Evolutionary conservation across 2,113 vertebrate species (phyloP).

Genomic region (Trichechus manatus): DNA sequence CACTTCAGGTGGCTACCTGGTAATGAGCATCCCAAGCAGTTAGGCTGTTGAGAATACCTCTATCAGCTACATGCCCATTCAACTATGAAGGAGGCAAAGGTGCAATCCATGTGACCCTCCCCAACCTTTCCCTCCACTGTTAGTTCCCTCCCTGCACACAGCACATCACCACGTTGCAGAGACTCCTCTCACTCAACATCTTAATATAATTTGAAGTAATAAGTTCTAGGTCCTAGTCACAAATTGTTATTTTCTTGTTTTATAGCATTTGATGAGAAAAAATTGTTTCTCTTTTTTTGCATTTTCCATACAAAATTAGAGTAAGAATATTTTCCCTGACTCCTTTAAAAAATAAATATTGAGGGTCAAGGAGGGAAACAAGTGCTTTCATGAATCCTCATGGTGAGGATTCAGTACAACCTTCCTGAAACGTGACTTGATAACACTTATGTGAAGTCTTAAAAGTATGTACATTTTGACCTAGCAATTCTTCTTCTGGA

Average conservation of each 20-base stretch:
- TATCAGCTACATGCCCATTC: too few relatives aligned
- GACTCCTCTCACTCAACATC: neutral
- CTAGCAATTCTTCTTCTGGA: neutral
- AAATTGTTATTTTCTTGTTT: neutral
- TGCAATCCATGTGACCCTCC: neutral
- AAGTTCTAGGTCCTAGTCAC: neutral
- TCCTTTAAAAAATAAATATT: neutral
- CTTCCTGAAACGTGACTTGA: neutral
- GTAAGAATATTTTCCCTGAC: neutral
- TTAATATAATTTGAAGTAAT: neutral
- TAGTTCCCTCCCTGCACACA: neutral
- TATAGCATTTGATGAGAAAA: neutral
- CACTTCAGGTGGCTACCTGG: neutral
- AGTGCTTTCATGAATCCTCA: neutral
- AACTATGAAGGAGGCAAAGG: neutral
- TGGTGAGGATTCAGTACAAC: neutral
- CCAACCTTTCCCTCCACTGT: neutral
- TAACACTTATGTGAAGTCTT: neutral
- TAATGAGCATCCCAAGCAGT: neutral
- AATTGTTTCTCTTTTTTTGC: neutral
- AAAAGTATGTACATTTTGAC: neutral
- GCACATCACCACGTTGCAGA: neutral
- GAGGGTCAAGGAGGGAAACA: neutral
- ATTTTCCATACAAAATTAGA: neutral
- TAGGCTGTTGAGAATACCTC: neutral